A percentile compares a stretch with the other conserved stretches of the same genome.
Evolutionary conservation across 1,140 invertebrate species (phyloP).

Genomic region (Eupristina koningsbergeri): DNA sequence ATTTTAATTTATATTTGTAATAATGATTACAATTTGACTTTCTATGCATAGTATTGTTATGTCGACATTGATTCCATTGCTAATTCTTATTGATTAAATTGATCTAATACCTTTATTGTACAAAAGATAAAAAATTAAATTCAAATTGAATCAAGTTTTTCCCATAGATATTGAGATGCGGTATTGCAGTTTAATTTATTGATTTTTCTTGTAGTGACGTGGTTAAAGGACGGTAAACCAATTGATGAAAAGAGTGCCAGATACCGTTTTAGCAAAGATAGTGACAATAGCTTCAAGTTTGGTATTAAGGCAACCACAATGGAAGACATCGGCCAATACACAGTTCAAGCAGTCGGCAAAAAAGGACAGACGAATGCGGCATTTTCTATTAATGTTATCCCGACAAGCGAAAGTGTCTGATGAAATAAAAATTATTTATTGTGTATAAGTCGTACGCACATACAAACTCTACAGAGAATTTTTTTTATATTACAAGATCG

Average conservation of each 20-base stretch:
- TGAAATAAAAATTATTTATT: constrained; percentile 17
- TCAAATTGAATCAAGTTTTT: too few species aligned
- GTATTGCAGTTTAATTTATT: not conserved
- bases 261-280: constrained; percentile 87
- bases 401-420: constrained; percentile 62
- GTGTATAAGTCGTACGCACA: constrained; percentile 41
- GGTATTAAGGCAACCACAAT: constrained; percentile 83
- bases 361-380: constrained; percentile 87
- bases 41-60: too few species aligned
- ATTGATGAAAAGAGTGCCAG: constrained; percentile 82
- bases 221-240: constrained; percentile 93
- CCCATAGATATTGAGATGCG: too few species aligned
- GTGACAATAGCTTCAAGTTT: constrained; percentile 83
- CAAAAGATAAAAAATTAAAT: too few species aligned
- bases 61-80: too few species aligned
- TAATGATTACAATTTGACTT: too few species aligned
- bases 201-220: constrained; percentile 75
- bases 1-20: too few species aligned
- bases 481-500: constrained; percentile 39
- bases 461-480: constrained; percentile 28
- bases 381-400: constrained; percentile 88
- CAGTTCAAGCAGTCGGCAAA: constrained; percentile 87
- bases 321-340: constrained; percentile 92
- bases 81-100: too few species aligned
- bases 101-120: too few species aligned